Evolutionary conservation across 2,797 vertebrate species (phyloP), one percentile per base, ranked within the genome.

Genomic region (Mallotus villosus): DNA sequence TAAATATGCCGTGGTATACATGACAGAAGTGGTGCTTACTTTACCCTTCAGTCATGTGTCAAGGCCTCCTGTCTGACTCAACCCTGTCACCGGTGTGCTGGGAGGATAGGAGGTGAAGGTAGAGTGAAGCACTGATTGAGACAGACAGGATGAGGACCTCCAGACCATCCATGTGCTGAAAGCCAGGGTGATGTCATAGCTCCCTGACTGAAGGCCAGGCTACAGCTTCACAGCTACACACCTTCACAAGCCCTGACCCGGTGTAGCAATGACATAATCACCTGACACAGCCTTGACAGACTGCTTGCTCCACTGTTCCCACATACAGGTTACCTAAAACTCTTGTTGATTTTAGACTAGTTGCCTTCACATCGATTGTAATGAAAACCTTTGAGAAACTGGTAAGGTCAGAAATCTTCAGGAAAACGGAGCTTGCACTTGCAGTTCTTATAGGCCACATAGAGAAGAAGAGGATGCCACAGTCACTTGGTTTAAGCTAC

Each of bases 201-300:
- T 25, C 21, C 11, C 58, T 5, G 51, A 53, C 51, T 53, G 51
- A 53, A 16, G 14, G 51, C 4, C 51, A 53, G 51, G 51, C 7
- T 17, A 11, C 37, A 4, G 51, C 51, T 53, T 2, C 37, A 41
- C 37, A 41, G 37, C 37, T 12, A 41, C 51, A 80, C 70, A 79
- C n/a, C 55, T 76, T 25, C 76, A 82, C 85, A 89, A 80, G 84
- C 76, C 78, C 71, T 65, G 75, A 62, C 86, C 76, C 84, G 82
- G 67, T 53, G 14, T 3, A n/a, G 51, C 14, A n/a, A 53, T 53
- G 17, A 5, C 3, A 53, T 32, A 59, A 53, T 14, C 71, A 71
- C 8, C 61, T 70, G 70, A 73, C 72, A 73, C 22, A 14, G 16
- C 37, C 37, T 9, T 53, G 51, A 53, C 17, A 53, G 51, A 5